Conservation (phyloP, 2,888 invertebrate species). For the Syrphus vitripennis region DNA sequence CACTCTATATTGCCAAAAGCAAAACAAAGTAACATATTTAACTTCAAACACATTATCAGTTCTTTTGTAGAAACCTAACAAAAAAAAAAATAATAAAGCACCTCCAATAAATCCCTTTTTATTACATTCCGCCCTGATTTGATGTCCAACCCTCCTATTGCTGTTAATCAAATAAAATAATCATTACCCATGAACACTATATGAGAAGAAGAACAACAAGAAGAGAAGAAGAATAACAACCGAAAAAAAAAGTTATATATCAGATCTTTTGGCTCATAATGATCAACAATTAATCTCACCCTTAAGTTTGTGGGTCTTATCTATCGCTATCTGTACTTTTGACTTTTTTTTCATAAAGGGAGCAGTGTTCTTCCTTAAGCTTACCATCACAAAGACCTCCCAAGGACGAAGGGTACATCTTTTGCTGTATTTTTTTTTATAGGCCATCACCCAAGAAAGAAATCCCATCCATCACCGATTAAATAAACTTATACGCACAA, state of each 20-base stretch:
- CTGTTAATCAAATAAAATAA: slow-evolving; percentile 62
- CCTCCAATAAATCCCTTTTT: slow-evolving; percentile 37
- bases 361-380: not conserved
- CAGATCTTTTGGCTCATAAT: slow-evolving; percentile 49
- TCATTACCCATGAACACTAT: slow-evolving; percentile 34
- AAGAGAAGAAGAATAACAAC: not conserved
- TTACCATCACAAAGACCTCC: not conserved
- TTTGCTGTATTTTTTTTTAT: slow-evolving; percentile 1
- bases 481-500: slow-evolving; percentile 61
- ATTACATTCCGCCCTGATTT: slow-evolving; percentile 35
- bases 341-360: not conserved
- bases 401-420: slow-evolving; percentile 9
- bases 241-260: slow-evolving; percentile 35
- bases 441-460: slow-evolving; percentile 45
- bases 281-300: slow-evolving; percentile 63
- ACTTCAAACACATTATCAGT: slow-evolving; percentile 4
- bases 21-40: not conserved
- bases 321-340: slow-evolving; percentile 11
- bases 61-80: not conserved
- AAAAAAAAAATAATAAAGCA: slow-evolving; percentile 25
- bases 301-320: not conserved
- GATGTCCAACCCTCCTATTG: slow-evolving; percentile 9
- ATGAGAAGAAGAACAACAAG: not conserved
- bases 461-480: slow-evolving; percentile 64
- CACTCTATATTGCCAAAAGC: too few species aligned